These are phyloP conservation scores for Falco rusticolus DNA, from an alignment of 2,797 vertebrate genomes.

Conservation along the genomic window DNA sequence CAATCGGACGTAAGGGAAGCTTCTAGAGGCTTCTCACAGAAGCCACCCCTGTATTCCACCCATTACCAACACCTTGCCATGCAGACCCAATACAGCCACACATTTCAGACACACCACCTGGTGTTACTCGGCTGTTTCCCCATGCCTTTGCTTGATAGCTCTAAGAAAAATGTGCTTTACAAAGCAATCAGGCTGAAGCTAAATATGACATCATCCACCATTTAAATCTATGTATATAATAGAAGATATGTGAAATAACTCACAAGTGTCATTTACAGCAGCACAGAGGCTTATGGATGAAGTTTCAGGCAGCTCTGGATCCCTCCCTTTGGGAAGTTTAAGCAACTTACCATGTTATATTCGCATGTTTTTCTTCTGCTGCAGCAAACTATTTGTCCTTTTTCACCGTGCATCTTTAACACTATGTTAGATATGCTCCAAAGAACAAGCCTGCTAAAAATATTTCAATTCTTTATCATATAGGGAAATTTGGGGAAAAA, in stretches of 20 bases:
- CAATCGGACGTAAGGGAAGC: neutral
- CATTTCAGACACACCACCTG: neutral
- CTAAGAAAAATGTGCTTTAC: neutral
- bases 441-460: neutral
- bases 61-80: neutral
- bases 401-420: fast-evolving
- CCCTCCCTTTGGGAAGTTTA: neutral
- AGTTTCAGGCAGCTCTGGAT: neutral
- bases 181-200: neutral
- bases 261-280: neutral
- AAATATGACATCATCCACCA: neutral
- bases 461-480: neutral
- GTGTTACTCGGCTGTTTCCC: neutral
- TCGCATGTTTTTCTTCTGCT: neutral
- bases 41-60: neutral
- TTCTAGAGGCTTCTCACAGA: neutral
- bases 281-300: neutral
- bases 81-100: neutral
- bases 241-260: neutral
- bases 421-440: neutral
- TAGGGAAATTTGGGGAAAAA: neutral
- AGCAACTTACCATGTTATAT: neutral
- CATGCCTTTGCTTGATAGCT: neutral
- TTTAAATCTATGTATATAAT: neutral
- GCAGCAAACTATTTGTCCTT: neutral